Evolutionary conservation across 2,797 vertebrate genomes (phyloP).

Genomic region (Enteromius anoplus): DNA sequence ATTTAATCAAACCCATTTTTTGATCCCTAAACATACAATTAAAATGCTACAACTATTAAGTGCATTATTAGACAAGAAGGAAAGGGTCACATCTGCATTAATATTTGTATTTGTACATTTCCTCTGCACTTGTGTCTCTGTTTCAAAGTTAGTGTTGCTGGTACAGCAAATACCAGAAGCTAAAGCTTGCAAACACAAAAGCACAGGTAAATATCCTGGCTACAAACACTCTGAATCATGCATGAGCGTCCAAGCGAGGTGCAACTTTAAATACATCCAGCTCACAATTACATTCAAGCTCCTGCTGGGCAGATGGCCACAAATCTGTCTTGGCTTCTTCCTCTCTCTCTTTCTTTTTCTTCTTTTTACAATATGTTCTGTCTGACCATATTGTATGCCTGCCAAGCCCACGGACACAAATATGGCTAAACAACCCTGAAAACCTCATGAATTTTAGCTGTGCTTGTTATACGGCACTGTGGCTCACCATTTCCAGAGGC

Average conservation of each 20-base stretch:
- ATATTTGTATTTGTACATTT: not conserved
- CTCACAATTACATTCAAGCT: constrained; percentile 6
- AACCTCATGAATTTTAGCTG: constrained; percentile 41
- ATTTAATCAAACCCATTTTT: not conserved
- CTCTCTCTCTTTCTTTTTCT: not conserved
- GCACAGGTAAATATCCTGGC: not conserved
- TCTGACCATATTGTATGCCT: constrained; percentile 35
- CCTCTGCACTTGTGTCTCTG: not conserved
- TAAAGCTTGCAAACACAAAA: constrained; percentile 22
- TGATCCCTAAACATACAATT: not conserved
- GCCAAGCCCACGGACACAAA: constrained; percentile 40
- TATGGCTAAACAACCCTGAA: constrained; percentile 38
- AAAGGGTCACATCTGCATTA: not conserved
- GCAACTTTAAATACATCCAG: constrained; percentile 33
- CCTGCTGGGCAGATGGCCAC: constrained; percentile 37
- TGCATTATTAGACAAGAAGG: not conserved
- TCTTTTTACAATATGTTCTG: constrained; percentile 34
- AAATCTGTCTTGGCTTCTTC: constrained; percentile 3
- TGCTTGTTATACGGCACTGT: constrained; percentile 22
- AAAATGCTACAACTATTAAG: not conserved
- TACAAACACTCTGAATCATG: constrained; percentile 22
- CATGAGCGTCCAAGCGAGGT: constrained; percentile 10
- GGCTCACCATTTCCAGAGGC: constrained; percentile 4
- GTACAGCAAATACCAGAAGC: not conserved
- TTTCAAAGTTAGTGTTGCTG: not conserved